Percentiles rank a stretch among this genome's conserved stretches.
phyloP scores from a whole-genome alignment of 1,140 invertebrate species.

The Sesamia nonagrioides region DNA sequence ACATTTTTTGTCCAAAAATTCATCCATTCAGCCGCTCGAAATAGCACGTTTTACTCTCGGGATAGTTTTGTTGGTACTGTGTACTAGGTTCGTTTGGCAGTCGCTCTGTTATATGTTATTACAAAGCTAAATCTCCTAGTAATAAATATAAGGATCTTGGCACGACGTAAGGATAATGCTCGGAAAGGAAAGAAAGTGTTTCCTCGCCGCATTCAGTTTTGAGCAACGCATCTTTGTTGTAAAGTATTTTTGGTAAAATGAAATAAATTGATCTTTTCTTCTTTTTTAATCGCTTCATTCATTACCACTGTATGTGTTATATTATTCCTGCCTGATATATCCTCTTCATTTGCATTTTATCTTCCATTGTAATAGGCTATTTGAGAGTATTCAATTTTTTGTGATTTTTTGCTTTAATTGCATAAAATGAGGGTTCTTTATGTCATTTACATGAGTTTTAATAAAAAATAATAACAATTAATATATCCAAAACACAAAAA shows the following conservation, averaged over 20 bases:
- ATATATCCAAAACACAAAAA: too few relatives aligned
- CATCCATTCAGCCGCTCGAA: background rate
- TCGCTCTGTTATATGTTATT: conserved; percentile 27
- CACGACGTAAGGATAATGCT: conserved; percentile 1
- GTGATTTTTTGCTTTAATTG: too few relatives aligned
- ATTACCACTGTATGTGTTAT: background rate
- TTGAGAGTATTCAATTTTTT: too few relatives aligned
- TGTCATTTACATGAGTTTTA: too few relatives aligned
- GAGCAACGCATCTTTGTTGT: conserved; percentile 9
- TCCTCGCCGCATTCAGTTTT: background rate
- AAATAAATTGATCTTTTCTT: background rate
- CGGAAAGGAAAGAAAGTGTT: conserved; percentile 9
- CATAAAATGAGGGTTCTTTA: too few relatives aligned
- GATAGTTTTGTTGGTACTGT: background rate
- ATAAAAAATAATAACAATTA: too few relatives aligned
- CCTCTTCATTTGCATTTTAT: background rate
- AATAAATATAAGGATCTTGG: conserved; percentile 45
- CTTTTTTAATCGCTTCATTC: background rate
- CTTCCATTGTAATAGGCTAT: background rate
- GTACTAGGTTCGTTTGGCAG: conserved; percentile 12
- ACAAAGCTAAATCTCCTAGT: conserved; percentile 22
- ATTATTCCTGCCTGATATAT: background rate
- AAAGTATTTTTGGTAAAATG: background rate
- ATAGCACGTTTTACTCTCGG: background rate
- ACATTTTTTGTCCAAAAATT: background rate